These are phyloP conservation scores for Chionodraco myersi DNA, from an alignment of 2,113 vertebrate genomes.

Conservation along the genomic window DNA sequence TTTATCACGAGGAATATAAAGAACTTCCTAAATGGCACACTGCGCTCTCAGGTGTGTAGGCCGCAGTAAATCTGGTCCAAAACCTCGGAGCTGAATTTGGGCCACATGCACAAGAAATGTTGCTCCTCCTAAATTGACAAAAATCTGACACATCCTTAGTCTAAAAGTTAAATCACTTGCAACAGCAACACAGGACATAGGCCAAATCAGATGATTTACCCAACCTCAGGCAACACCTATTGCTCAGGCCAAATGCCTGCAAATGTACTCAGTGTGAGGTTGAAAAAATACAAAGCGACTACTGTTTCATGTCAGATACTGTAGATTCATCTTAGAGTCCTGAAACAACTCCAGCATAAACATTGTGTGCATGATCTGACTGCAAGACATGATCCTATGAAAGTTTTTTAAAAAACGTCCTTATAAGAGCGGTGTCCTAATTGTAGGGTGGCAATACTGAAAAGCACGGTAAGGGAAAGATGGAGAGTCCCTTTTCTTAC, in stretches of 20 bases:
- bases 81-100: conserved; percentile 65
- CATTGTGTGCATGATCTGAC: conserved; percentile 49
- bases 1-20: conserved; percentile 58
- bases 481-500: conserved; percentile 48
- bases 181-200: conserved; percentile 42
- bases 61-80: conserved; percentile 64
- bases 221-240: conserved; percentile 59
- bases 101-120: conserved; percentile 57
- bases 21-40: conserved; percentile 55
- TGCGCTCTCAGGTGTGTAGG: conserved; percentile 58
- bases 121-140: conserved; percentile 68
- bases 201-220: conserved; percentile 66
- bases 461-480: conserved; percentile 37
- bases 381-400: conserved; percentile 3
- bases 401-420: not conserved
- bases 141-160: conserved; percentile 69
- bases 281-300: conserved; percentile 59
- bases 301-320: conserved; percentile 69
- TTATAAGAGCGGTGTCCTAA: conserved; percentile 21
- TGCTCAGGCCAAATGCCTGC: conserved; percentile 54
- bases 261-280: conserved; percentile 60
- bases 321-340: conserved; percentile 50
- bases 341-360: conserved; percentile 62
- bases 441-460: conserved; percentile 32
- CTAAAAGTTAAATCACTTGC: conserved; percentile 62